Percentiles rank a stretch among this genome's conserved stretches.
Evolutionary conservation across 2,888 invertebrate species (phyloP).

Genomic region (Nymphalis polychloros): DNA sequence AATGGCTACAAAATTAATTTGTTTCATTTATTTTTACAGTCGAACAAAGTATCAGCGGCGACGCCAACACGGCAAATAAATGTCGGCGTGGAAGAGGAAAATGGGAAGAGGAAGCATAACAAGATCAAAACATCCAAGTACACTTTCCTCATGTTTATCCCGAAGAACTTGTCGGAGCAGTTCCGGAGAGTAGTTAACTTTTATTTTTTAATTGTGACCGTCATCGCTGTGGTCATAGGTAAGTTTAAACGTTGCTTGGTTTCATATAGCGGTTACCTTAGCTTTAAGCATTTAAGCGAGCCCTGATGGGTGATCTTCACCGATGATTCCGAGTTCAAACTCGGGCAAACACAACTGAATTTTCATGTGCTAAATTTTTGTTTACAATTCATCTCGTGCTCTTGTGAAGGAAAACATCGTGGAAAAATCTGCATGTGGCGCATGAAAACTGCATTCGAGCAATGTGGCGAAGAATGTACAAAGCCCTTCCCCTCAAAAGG

Average conservation of each 20-base stretch:
- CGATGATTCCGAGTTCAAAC: too few species aligned
- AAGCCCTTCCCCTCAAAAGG: too few species aligned
- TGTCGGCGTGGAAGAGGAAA: conserved; percentile 75
- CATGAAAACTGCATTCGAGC: too few species aligned
- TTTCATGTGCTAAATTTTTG: too few species aligned
- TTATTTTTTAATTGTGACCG: conserved; percentile 89
- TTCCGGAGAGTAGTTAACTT: conserved; percentile 92
- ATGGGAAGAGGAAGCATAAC: conserved; percentile 71
- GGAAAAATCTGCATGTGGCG: too few species aligned
- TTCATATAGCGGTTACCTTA: not conserved
- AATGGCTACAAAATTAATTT: not conserved
- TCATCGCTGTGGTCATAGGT: conserved; percentile 86
- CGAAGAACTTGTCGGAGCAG: conserved; percentile 91
- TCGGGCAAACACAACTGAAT: too few species aligned
- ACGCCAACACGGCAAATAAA: conserved; percentile 83
- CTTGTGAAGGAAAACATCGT: too few species aligned
- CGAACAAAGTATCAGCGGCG: conserved; percentile 81
- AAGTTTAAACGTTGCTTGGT: conserved; percentile 47
- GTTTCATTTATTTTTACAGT: conserved; percentile 60
- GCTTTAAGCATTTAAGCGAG: not conserved
- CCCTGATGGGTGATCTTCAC: too few species aligned
- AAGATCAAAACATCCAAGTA: conserved; percentile 87
- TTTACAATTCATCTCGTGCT: too few species aligned
- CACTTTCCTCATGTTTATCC: conserved; percentile 88
- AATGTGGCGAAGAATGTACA: too few species aligned